phyloP scores from a whole-genome alignment of 2,888 invertebrate species.

The Apotomis turbidana region DNA sequence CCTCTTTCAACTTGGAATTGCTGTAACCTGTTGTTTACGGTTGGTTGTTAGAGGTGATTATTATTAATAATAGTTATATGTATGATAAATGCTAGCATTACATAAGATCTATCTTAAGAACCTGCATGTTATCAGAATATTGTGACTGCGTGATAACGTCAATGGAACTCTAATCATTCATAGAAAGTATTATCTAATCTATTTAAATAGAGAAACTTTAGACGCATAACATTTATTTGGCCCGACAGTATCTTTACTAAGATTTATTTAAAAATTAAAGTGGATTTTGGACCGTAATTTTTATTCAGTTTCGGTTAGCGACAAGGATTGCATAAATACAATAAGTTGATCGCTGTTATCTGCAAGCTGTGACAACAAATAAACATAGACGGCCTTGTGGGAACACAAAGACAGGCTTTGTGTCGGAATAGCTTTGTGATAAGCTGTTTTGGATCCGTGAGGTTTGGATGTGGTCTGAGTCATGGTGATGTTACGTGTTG shows the following conservation, averaged over 20 bases:
- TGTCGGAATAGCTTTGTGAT: not conserved
- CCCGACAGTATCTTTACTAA: not conserved
- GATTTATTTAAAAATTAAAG: conserved; percentile 4
- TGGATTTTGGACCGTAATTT: conserved; percentile 19
- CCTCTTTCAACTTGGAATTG: not conserved
- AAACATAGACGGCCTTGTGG: conserved; percentile 25
- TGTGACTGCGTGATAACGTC: conserved; percentile 33
- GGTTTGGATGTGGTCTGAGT: conserved; percentile 24
- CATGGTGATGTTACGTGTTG: conserved; percentile 28
- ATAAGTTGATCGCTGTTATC: conserved; percentile 36
- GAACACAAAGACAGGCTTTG: not conserved
- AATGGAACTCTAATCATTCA: conserved; percentile 34
- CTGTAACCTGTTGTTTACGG: not conserved
- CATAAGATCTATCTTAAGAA: conserved; percentile 23
- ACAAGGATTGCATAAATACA: conserved; percentile 39
- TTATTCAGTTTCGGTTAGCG: conserved; percentile 25
- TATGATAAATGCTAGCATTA: conserved; percentile 24
- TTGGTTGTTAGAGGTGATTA: conserved; percentile 12
- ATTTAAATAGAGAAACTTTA: conserved; percentile 12
- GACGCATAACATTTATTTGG: conserved; percentile 15
- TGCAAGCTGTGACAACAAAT: conserved; percentile 42
- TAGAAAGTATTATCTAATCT: conserved; percentile 34
- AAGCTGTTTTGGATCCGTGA: conserved; percentile 1
- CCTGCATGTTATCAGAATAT: conserved; percentile 23
- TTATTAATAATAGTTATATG: conserved; percentile 7